Conservation (phyloP, 2,113 vertebrate species). For the Oncorhynchus mykiss region DNA sequence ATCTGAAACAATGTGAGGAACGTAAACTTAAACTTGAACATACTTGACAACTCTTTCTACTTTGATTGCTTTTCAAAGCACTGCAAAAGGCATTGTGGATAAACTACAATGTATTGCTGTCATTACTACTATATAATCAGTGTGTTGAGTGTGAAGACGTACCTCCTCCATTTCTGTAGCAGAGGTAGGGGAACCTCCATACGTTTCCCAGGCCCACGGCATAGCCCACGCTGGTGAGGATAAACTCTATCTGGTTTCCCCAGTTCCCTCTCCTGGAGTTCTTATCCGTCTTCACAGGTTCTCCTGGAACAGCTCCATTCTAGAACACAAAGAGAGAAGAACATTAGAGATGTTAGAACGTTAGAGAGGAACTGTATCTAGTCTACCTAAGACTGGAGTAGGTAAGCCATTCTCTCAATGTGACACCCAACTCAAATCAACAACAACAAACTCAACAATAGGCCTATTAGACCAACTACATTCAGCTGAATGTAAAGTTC, state of each 20-base stretch:
- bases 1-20: too few species aligned
- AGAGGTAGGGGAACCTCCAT: slow-evolving; percentile 99
- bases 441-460: too few species aligned
- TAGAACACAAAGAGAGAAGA: slow-evolving; percentile 59
- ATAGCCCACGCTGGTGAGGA: slow-evolving; percentile 97
- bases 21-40: not conserved
- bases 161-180: slow-evolving; percentile 99
- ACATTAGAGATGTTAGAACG: not conserved
- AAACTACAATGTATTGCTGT: not conserved
- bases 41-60: not conserved
- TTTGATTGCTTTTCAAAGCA: not conserved
- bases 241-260: slow-evolving; percentile 99
- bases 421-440: too few species aligned
- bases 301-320: slow-evolving; percentile 97
- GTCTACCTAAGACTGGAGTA: too few species aligned
- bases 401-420: too few species aligned
- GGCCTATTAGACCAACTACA: too few species aligned
- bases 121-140: too few species aligned
- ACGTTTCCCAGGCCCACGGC: slow-evolving; percentile 98
- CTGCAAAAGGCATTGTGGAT: not conserved
- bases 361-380: too few species aligned
- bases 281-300: slow-evolving; percentile 88
- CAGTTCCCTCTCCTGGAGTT: slow-evolving; percentile 93
- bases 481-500: too few species aligned
- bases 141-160: not conserved